phyloP scores from a whole-genome alignment of 2,797 vertebrate species.

The Aratinga solstitialis region DNA sequence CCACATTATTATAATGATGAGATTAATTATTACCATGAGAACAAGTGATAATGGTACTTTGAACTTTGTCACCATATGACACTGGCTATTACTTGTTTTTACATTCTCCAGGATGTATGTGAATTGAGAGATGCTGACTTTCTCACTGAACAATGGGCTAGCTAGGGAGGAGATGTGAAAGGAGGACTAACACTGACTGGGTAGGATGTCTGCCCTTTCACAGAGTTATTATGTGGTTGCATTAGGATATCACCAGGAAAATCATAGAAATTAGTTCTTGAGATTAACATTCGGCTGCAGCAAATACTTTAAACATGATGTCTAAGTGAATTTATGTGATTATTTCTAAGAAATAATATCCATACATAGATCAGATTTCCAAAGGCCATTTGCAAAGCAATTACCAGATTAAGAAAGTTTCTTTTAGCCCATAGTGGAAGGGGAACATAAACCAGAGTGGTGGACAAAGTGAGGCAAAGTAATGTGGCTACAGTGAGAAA shows the following conservation, averaged over 20 bases:
- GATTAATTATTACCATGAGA: constrained; percentile 75
- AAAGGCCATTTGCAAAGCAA: neutral
- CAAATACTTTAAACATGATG: neutral
- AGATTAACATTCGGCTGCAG: neutral
- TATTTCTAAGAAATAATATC: constrained; percentile 33
- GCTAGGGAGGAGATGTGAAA: constrained; percentile 8
- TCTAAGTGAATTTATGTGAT: neutral
- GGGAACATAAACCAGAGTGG: neutral
- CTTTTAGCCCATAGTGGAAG: neutral
- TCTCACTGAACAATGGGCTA: neutral
- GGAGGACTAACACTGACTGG: neutral
- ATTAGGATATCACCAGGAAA: constrained; percentile 36
- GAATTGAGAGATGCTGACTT: neutral
- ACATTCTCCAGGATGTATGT: neutral
- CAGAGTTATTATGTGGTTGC: neutral
- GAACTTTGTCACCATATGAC: constrained; percentile 64
- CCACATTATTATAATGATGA: constrained; percentile 72
- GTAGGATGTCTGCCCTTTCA: constrained; percentile 17
- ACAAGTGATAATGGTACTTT: constrained; percentile 57
- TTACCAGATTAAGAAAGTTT: neutral
- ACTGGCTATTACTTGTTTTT: constrained; percentile 44
- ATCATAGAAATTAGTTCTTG: neutral
- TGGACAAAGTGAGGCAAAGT: neutral
- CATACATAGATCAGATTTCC: neutral
- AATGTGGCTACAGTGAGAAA: rapidly evolving